phyloP scores from a whole-genome alignment of 2,888 invertebrate genomes.

The Ochropacha duplaris region DNA sequence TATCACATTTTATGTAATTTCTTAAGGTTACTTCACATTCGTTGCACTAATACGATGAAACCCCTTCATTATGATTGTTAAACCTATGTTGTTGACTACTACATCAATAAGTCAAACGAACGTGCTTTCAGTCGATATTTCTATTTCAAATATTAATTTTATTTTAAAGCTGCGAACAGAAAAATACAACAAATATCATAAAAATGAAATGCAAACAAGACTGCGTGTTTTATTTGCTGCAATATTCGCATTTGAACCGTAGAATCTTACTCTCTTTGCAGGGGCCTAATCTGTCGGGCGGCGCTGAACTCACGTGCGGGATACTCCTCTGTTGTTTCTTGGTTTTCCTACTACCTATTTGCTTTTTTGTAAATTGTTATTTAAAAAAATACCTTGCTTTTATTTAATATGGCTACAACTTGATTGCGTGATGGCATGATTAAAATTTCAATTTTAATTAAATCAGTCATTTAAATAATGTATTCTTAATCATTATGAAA shows the following conservation, averaged over 20 bases:
- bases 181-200: slow-evolving; percentile 66
- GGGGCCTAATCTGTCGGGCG: slow-evolving; percentile 67
- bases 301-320: slow-evolving; percentile 66
- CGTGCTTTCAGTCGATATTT: slow-evolving; percentile 54
- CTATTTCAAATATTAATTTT: slow-evolving; percentile 61
- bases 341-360: slow-evolving; percentile 47
- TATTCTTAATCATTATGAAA: neutral
- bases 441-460: too few relatives aligned
- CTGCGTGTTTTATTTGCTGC: slow-evolving; percentile 66
- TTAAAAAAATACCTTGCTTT: neutral
- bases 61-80: too few relatives aligned
- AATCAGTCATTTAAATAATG: neutral
- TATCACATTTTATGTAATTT: too few relatives aligned
- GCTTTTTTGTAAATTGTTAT: slow-evolving; percentile 12
- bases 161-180: slow-evolving; percentile 44
- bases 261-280: slow-evolving; percentile 71
- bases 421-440: too few relatives aligned
- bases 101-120: slow-evolving; percentile 36
- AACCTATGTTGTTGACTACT: neutral
- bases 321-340: slow-evolving; percentile 69
- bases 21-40: too few relatives aligned
- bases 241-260: slow-evolving; percentile 59
- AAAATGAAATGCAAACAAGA: slow-evolving; percentile 76
- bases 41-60: too few relatives aligned
- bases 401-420: too few relatives aligned